Evolutionary conservation across 2,888 invertebrate species (phyloP), one percentile per base, ranked within the genome.

Genomic region (Ethmia dodecea): DNA sequence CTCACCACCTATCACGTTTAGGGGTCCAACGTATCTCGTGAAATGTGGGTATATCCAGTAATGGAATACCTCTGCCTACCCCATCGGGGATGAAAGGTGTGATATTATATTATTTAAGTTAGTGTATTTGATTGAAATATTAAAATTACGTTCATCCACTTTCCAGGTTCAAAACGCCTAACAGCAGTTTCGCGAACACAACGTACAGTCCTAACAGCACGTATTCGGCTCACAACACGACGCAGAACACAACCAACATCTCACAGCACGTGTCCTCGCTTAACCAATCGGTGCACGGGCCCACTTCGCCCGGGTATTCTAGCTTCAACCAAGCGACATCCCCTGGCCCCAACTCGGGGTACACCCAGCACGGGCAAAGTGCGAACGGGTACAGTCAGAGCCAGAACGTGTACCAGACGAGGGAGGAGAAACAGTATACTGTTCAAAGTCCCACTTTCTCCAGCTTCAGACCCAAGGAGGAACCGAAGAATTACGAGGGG

Each of bases 401-500:
- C 3, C 59, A 63, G 27, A 52, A 56, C 5, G 60, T 53, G 3
- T 46, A 47, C 15, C 32, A 25, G 12, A n/a, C 49, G 0, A 59
- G 58, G 8, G 74, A 75, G 0, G 76, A 76, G 39, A 71, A 73
- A 27, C 63, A 68, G 40, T 73, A 72, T 14, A 64, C 74, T 0
- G 70, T 66, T 0, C 72, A 66, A 33, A 77, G 75, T 31, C 83
- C 83, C 0, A 76, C 79, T 0, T 86, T 84, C 60, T 71, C 76
- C 0, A 84, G 86, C 51, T 86, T 84, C 48, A 45, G 84, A 31
- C 81, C 87, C 0, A 68, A 75, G 14, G 76, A 79, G 25, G 84
- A 80, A 6, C 83, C 81, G 27, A 86, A 86, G 52, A 89, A 83
- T 45, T 91, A 91, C 55, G 91, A 91, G 55, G 91, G 90, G 33